Evolutionary conservation across 2,888 invertebrate species (phyloP).

Genomic region (Polydrusus tereticollis): DNA sequence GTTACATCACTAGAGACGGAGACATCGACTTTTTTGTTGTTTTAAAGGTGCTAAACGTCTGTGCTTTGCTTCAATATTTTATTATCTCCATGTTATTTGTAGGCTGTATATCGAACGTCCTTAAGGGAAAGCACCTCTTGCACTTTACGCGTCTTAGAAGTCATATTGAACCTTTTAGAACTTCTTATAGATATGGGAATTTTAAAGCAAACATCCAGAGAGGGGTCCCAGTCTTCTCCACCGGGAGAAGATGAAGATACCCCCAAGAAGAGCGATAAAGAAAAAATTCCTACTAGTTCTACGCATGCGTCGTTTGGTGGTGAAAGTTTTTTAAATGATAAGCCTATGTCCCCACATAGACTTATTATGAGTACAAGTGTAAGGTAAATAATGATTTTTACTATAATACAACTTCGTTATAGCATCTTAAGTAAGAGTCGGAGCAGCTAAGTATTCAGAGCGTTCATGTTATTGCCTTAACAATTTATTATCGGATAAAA

Average conservation of each 20-base stretch:
- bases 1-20: constrained; percentile 95
- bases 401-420: not conserved
- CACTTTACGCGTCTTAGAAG: constrained; percentile 91
- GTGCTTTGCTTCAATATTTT: not conserved
- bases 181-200: constrained; percentile 92
- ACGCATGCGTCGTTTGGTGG: constrained; percentile 59
- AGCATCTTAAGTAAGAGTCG: not conserved
- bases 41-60: constrained; percentile 84
- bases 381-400: constrained; percentile 64
- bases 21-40: constrained; percentile 93
- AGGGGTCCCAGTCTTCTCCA: constrained; percentile 64
- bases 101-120: constrained; percentile 90
- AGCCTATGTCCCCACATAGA: constrained; percentile 75
- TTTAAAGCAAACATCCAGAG: constrained; percentile 72
- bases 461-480: no score
- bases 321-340: constrained; percentile 69
- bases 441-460: not conserved
- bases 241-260: constrained; percentile 53
- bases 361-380: constrained; percentile 80
- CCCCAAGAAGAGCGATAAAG: constrained; percentile 54
- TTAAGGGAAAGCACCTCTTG: constrained; percentile 87
- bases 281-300: constrained; percentile 53
- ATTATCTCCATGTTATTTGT: constrained; percentile 30
- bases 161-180: constrained; percentile 92
- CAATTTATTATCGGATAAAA: not conserved